phyloP scores from a whole-genome alignment of 2,888 invertebrate species.

The Tachystola acroxantha region DNA sequence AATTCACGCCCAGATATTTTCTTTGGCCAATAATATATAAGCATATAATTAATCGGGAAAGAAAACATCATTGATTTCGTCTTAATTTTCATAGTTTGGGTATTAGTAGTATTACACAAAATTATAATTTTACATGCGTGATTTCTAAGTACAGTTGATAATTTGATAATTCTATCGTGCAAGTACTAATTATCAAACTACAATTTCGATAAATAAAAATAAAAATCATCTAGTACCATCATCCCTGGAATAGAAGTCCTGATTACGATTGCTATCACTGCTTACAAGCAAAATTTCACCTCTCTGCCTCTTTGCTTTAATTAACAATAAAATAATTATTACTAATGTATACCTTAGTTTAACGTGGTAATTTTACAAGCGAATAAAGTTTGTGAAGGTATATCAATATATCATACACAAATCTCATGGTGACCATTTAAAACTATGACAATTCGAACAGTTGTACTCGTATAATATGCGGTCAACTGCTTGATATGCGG shows the following conservation, averaged over 20 bases:
- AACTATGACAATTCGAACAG: neutral
- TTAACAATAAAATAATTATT: conserved; percentile 37
- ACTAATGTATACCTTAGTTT: neutral
- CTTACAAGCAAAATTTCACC: conserved; percentile 55
- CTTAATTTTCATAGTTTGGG: too few relatives aligned
- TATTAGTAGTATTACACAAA: too few relatives aligned
- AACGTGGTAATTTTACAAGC: neutral
- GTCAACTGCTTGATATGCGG: too few relatives aligned
- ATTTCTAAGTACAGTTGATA: too few relatives aligned
- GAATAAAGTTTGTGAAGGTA: neutral
- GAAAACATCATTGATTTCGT: too few relatives aligned
- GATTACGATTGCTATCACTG: conserved; percentile 46
- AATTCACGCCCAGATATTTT: too few relatives aligned
- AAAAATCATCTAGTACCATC: conserved; percentile 45
- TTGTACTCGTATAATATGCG: too few relatives aligned
- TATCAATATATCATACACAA: neutral
- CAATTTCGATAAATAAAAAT: conserved; percentile 17
- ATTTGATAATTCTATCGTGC: conserved; percentile 15
- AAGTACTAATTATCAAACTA: conserved; percentile 12
- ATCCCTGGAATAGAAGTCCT: conserved; percentile 48
- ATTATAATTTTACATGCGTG: neutral
- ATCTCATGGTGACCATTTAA: neutral
- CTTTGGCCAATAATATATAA: too few relatives aligned
- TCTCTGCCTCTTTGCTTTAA: conserved; percentile 72
- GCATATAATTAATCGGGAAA: too few relatives aligned